These are phyloP conservation scores for Sinonovacula constricta DNA, from an alignment of 1,140 invertebrate genomes.

Conservation along the genomic window DNA sequence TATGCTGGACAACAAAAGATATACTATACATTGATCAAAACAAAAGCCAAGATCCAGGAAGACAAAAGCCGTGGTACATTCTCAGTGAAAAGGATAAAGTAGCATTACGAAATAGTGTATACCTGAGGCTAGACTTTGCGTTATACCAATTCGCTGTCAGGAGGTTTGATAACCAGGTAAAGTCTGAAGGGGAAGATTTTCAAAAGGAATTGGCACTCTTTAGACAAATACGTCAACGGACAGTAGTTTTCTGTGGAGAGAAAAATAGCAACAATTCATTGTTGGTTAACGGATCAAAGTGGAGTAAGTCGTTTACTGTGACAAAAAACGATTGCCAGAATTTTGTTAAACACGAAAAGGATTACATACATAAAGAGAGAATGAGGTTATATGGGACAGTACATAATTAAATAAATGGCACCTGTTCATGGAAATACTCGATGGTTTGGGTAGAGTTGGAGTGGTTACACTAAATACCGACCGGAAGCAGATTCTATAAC, in stretches of 20 bases:
- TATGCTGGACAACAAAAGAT: slow-evolving; percentile 80
- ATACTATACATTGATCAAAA: slow-evolving; percentile 68
- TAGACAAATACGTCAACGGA: slow-evolving; percentile 36
- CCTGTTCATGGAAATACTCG: no score
- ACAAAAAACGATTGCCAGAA: background rate
- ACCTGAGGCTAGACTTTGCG: slow-evolving; percentile 44
- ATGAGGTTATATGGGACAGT: background rate
- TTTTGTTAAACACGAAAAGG: background rate
- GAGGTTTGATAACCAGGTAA: slow-evolving; percentile 43
- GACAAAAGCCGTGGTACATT: background rate
- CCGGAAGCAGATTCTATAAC: no score
- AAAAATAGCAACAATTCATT: background rate
- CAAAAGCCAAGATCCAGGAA: no score
- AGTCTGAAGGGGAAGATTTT: slow-evolving; percentile 38
- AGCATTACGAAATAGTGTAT: no score
- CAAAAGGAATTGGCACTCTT: slow-evolving; percentile 45
- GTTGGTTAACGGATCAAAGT: background rate
- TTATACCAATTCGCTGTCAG: slow-evolving; percentile 53
- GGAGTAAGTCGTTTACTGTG: slow-evolving; percentile 25
- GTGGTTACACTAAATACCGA: no score
- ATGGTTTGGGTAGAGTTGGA: no score
- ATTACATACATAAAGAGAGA: background rate
- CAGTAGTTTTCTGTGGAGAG: slow-evolving; percentile 50
- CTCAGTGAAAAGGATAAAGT: background rate
- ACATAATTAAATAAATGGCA: background rate